These are phyloP conservation scores for Drosophila bipectinata DNA, from an alignment of 1,140 invertebrate genomes.

Conservation along the genomic window DNA sequence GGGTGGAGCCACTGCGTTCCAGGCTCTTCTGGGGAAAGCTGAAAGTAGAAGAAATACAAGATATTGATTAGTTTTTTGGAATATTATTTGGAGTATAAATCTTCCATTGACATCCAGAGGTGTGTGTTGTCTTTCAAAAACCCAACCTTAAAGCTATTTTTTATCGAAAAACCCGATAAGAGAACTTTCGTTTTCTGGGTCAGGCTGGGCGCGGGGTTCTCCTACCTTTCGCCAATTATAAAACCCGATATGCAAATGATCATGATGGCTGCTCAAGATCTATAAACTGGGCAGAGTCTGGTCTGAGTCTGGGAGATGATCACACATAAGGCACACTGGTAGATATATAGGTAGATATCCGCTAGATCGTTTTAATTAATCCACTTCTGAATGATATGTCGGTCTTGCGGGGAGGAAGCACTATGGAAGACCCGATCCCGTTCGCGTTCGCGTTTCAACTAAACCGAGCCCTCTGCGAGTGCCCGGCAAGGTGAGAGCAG, in stretches of 20 bases:
- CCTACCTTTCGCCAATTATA: slow-evolving; percentile 87
- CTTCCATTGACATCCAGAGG: not conserved
- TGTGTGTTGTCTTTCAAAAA: not conserved
- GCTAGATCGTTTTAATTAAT: slow-evolving; percentile 12
- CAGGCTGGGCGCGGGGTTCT: slow-evolving; percentile 19
- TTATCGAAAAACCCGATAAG: slow-evolving; percentile 13
- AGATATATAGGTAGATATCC: slow-evolving; percentile 33
- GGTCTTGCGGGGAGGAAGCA: slow-evolving; percentile 43
- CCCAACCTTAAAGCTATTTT: slow-evolving; percentile 1
- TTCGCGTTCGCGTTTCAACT: slow-evolving; percentile 72
- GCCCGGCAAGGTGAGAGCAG: slow-evolving; percentile 24
- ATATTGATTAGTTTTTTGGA: not conserved
- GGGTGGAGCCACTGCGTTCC: slow-evolving; percentile 77
- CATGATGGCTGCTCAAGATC: slow-evolving; percentile 83
- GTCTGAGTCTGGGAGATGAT: not conserved
- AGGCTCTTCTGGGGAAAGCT: slow-evolving; percentile 83
- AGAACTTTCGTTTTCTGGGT: slow-evolving; percentile 63
- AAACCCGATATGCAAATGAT: slow-evolving; percentile 88
- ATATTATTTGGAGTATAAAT: not conserved
- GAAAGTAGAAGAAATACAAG: slow-evolving; percentile 35
- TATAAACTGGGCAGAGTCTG: slow-evolving; percentile 20
- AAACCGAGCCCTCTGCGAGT: slow-evolving; percentile 60
- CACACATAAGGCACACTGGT: slow-evolving; percentile 15
- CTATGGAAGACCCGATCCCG: slow-evolving; percentile 32
- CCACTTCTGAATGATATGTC: too few species aligned